Conservation (phyloP, 2,888 invertebrate genomes). For the Therioaphis trifolii region DNA sequence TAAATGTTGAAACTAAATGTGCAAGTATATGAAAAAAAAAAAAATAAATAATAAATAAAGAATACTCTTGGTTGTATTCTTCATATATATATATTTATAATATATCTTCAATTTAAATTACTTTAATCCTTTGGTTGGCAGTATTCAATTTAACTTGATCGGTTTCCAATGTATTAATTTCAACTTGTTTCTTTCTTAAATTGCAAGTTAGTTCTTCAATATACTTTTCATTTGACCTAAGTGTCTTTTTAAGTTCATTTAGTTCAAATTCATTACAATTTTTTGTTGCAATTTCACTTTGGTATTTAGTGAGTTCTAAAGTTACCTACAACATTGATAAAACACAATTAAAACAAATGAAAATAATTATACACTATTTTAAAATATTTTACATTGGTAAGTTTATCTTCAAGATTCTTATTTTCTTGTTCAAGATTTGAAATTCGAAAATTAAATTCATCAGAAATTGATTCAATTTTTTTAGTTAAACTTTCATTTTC, state of each 20-base stretch:
- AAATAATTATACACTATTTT: neutral
- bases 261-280: constrained; percentile 54
- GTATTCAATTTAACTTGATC: constrained; percentile 58
- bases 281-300: constrained; percentile 35
- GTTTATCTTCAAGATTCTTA: constrained; percentile 45
- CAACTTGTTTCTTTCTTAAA: constrained; percentile 58
- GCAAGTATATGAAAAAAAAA: too few species aligned
- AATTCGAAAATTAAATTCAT: neutral
- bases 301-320: constrained; percentile 37
- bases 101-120: neutral
- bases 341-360: neutral
- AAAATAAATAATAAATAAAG: too few species aligned
- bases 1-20: too few species aligned
- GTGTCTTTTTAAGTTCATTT: constrained; percentile 50
- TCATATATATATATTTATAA: too few species aligned
- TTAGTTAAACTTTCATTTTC: constrained; percentile 48
- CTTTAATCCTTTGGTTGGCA: constrained; percentile 59
- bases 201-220: constrained; percentile 51
- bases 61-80: too few species aligned
- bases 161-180: constrained; percentile 54
- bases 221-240: constrained; percentile 58
- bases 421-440: constrained; percentile 42
- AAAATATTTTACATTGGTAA: constrained; percentile 26
- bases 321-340: constrained; percentile 22
- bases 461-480: constrained; percentile 17